These are phyloP conservation scores for Salvator merianae DNA, from an alignment of 2,113 vertebrate genomes.

Conservation along the genomic window DNA sequence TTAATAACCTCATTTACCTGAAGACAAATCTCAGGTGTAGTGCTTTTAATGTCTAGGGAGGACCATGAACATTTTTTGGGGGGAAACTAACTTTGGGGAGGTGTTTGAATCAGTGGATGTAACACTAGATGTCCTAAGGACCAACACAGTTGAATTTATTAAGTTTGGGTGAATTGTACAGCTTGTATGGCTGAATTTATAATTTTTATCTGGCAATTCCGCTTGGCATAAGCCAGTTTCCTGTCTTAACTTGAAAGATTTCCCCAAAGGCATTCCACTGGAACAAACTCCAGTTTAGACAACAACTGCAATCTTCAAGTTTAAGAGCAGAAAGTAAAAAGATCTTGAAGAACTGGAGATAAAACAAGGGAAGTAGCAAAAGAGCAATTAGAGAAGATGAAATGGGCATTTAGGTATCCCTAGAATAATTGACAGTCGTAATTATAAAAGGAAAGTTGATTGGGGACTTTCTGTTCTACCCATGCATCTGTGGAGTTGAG, in stretches of 20 bases:
- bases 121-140: neutral
- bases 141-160: too few species aligned
- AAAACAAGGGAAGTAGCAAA: neutral
- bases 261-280: neutral
- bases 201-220: too few species aligned
- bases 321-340: neutral
- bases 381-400: neutral
- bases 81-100: neutral
- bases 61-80: neutral
- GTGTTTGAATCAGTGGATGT: neutral
- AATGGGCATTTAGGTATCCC: neutral
- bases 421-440: neutral
- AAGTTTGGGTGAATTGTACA: too few species aligned
- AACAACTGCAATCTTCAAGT: neutral
- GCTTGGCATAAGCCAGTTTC: neutral
- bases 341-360: neutral
- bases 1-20: too few species aligned
- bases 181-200: too few species aligned
- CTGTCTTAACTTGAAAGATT: neutral
- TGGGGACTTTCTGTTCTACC: neutral
- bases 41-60: neutral
- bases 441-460: neutral
- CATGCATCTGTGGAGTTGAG: slow-evolving; percentile 7
- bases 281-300: too few species aligned
- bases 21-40: neutral